phyloP scores from a whole-genome alignment of 2,888 invertebrate genomes.

The Pyralis farinalis region DNA sequence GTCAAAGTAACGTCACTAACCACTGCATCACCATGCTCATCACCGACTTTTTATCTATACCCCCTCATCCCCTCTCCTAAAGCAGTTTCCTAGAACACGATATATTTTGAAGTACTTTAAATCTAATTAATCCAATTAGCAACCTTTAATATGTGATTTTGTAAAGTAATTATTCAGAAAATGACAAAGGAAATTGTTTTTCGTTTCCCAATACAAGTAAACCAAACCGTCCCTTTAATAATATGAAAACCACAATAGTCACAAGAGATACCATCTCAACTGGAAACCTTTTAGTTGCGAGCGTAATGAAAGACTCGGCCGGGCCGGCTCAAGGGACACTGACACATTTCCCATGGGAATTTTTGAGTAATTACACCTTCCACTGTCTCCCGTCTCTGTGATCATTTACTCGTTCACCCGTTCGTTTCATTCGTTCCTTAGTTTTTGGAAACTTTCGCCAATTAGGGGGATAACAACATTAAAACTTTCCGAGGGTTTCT shows the following conservation, averaged over 20 bases:
- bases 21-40: no score
- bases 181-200: no score
- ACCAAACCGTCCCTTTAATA: neutral
- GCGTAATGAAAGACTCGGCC: constrained; percentile 7
- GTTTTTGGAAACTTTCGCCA: constrained; percentile 46
- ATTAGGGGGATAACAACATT: constrained; percentile 46
- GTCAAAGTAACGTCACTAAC: no score
- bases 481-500: constrained; percentile 25
- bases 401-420: constrained; percentile 53
- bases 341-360: constrained; percentile 38
- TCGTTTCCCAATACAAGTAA: neutral
- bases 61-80: no score
- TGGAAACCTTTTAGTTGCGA: constrained; percentile 9
- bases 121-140: no score
- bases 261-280: neutral
- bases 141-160: no score
- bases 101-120: no score
- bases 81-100: no score
- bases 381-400: constrained; percentile 37
- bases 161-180: no score
- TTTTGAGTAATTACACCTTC: constrained; percentile 55
- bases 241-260: neutral
- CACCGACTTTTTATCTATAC: no score
- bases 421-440: constrained; percentile 34
- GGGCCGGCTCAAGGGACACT: neutral